Base-by-base conservation (phyloP, 2,113 vertebrate genomes). In the Gila orcuttii region DNA sequence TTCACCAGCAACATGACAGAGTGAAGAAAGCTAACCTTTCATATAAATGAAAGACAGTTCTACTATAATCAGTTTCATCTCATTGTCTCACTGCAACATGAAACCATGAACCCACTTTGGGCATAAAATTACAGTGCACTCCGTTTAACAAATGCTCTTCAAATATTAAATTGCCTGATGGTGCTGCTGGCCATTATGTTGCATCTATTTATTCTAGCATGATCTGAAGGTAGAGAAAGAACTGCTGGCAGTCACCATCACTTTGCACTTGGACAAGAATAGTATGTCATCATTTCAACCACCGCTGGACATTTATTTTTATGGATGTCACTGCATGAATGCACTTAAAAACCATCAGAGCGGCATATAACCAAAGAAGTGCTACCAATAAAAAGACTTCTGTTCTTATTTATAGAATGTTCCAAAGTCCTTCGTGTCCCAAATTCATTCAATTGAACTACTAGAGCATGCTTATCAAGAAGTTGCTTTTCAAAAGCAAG, bases 331-430 rank as follows among this genome's bases (percentile, higher is more conserved):
- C 83, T 87, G 88, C 84, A 78, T 90, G 79, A 23, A 71, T 85
- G 85, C 91, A 92, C 90, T 92, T 90, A 87, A 86, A 89, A 86
- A 84, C 81, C 89, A 89, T 92, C 88, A 86, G 47, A 75, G 55
- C 86, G 55, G 60, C 84, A 80, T 73, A 23, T 52, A 83, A 36
- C 82, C 45, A 87, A 77, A 88, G 87, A 89, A 79, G 78, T 83
- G 52, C 64, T 81, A 57, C 55, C 79, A 74, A 47, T 31, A 71
- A 88, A 42, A 85, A 83, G 77, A 82, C 42, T 87, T 82, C 13
- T 39, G 42, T 74, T 85, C 79, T 78, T 87, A 90, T 89, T 90
- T 88, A 87, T 86, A 89, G 80, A 15, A 68, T 59, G 62, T 80
- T 83, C 33, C 13, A 88, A 85, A 87, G 76, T 69, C 80, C 55